These are phyloP conservation scores for Cyrtorhinus lividipennis DNA, from an alignment of 1,140 invertebrate species.

Conservation along the genomic window DNA sequence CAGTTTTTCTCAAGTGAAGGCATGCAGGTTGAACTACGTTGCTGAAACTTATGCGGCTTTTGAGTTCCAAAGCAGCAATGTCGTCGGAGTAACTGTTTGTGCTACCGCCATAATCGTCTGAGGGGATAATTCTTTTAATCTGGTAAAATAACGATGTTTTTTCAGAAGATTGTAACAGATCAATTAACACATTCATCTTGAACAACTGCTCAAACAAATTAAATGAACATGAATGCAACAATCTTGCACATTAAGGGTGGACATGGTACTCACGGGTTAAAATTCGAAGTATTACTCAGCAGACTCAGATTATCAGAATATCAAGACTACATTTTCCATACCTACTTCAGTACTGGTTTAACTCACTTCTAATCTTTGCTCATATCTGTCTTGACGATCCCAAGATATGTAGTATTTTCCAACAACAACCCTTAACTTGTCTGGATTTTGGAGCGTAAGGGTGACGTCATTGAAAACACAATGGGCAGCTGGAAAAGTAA, in stretches of 20 bases:
- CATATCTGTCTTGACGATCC: neutral
- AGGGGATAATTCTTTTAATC: conserved; percentile 11
- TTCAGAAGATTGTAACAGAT: too few species aligned
- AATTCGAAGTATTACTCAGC: too few species aligned
- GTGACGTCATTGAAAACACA: conserved; percentile 12
- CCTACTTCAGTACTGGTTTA: too few species aligned
- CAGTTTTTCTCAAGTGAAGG: conserved; percentile 5
- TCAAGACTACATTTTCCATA: too few species aligned
- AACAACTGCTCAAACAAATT: too few species aligned
- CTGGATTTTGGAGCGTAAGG: neutral
- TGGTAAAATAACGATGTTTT: too few species aligned
- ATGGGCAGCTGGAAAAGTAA: conserved; percentile 15
- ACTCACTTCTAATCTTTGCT: conserved; percentile 15
- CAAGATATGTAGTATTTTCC: conserved; percentile 14
- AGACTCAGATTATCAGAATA: too few species aligned
- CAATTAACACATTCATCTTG: too few species aligned
- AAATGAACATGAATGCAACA: too few species aligned
- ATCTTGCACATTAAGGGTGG: too few species aligned
- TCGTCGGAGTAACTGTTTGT: conserved; percentile 12
- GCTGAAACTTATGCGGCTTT: neutral
- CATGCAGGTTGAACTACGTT: conserved; percentile 11
- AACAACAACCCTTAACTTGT: conserved; percentile 7
- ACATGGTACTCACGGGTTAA: too few species aligned
- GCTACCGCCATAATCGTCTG: neutral
- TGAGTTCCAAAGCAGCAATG: conserved; percentile 11